Evolutionary conservation across 2,113 vertebrate genomes (phyloP), one percentile per base, ranked within the genome.

Genomic region (Proterorhinus semilunaris): DNA sequence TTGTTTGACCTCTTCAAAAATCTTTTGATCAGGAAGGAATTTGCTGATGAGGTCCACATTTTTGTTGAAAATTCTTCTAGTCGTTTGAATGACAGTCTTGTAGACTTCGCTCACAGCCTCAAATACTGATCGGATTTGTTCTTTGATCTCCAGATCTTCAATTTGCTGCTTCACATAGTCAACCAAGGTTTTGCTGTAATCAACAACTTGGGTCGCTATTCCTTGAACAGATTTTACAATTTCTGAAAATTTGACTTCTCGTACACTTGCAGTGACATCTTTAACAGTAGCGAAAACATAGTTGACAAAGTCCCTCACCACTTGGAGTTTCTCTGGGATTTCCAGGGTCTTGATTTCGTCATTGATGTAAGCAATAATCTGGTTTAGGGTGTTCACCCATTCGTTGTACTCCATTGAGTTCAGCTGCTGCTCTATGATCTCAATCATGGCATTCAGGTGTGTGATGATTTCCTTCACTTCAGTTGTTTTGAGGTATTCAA

Each of bases 321-420:
- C 90, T 83, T 94, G 88, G 49, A 90, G 85, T 91, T 96, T 96
- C 72, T 95, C 85, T 44, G 93, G 90, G 51, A 96, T 87, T 75
- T 95, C 93, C 62, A 95, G 82, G 58, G 87, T 83, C 82, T 62
- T 90, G 61, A 96, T 92, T 62, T 93, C 62, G 2, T 80, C 49
- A 70, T 96, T 96, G 68, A 95, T 57, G 54, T 70, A 83, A 6
- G 46, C 46, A 50, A 96, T 92, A 74, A 84, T 86, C 0, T 76
- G 68, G 80, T 98, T 97, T 73, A 59, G 78, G 48, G 90, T 58
- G 68, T 92, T 86, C 65, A 98, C 91, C 92, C 94, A 93, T 1
- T 81, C 72, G 66, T 95, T 93, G 80, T 98, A 98, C 67, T 96
- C 84, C 78, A 96, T 91, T 58, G 93, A 85, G n/a, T 83, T 93